These are phyloP conservation scores for Tichodroma muraria DNA, from an alignment of 2,113 vertebrate genomes.

Conservation along the genomic window DNA sequence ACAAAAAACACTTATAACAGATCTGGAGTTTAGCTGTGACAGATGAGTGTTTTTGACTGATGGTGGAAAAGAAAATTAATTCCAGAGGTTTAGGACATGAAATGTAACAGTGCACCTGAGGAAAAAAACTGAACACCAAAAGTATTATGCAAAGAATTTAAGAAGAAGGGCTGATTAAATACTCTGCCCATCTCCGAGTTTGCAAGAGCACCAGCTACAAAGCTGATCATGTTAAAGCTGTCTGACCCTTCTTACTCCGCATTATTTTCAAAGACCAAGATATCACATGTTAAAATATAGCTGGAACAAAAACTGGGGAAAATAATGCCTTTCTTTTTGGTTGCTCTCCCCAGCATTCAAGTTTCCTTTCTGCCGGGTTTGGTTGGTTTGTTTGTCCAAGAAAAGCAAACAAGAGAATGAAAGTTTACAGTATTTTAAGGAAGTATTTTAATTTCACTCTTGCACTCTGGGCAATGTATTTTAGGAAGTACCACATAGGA, in stretches of 20 bases:
- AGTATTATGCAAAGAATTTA: not conserved
- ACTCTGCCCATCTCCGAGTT: not conserved
- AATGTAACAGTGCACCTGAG: not conserved
- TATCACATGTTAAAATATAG: not conserved
- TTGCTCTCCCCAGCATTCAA: not conserved
- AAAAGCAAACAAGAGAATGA: not conserved
- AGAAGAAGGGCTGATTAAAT: not conserved
- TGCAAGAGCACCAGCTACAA: not conserved
- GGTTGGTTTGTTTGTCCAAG: not conserved
- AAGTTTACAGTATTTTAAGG: not conserved
- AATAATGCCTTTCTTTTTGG: not conserved
- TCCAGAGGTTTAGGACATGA: not conserved
- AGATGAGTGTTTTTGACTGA: not conserved
- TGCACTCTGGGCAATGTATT: rapidly evolving
- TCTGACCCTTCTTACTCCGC: not conserved
- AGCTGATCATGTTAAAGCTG: not conserved
- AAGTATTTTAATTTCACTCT: not conserved
- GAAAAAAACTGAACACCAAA: not conserved
- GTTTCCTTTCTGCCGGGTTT: not conserved
- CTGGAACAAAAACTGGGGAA: not conserved
- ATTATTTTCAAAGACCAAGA: not conserved
- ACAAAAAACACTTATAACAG: not conserved
- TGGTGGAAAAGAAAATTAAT: not conserved
- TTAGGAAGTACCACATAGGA: not conserved
- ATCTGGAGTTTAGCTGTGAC: not conserved